A percentile compares a stretch with the other conserved stretches of the same genome.
phyloP scores from a whole-genome alignment of 2,113 vertebrate species.

The Chamaetylas fuelleborni region DNA sequence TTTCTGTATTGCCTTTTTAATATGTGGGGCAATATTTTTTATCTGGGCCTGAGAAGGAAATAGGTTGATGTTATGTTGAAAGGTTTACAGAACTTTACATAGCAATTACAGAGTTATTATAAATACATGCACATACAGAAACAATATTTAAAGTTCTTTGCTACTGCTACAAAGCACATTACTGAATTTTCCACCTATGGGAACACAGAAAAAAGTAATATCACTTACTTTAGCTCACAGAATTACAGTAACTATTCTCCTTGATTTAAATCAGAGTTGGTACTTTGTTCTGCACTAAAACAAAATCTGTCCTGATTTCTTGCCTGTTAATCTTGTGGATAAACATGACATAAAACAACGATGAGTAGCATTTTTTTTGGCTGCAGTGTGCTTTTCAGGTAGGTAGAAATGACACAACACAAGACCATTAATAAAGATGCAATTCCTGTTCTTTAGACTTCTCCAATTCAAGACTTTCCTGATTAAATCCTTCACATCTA shows the following conservation, averaged over 20 bases:
- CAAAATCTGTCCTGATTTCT: background rate
- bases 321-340: background rate
- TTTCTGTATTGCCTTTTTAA: background rate
- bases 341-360: background rate
- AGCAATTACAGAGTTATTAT: background rate
- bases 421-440: background rate
- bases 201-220: background rate
- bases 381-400: background rate
- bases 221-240: background rate
- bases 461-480: background rate
- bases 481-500: background rate
- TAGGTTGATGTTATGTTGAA: background rate
- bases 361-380: background rate
- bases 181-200: background rate
- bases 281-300: background rate
- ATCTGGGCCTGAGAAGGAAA: background rate
- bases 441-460: background rate
- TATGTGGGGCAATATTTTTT: background rate
- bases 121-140: background rate
- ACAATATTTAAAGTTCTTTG: background rate
- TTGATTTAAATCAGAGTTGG: background rate
- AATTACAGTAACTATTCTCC: background rate
- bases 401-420: background rate
- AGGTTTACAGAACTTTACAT: background rate
- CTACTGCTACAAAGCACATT: background rate